Base-by-base conservation (phyloP, 2,113 vertebrate species). In the Nicator chloris region DNA sequence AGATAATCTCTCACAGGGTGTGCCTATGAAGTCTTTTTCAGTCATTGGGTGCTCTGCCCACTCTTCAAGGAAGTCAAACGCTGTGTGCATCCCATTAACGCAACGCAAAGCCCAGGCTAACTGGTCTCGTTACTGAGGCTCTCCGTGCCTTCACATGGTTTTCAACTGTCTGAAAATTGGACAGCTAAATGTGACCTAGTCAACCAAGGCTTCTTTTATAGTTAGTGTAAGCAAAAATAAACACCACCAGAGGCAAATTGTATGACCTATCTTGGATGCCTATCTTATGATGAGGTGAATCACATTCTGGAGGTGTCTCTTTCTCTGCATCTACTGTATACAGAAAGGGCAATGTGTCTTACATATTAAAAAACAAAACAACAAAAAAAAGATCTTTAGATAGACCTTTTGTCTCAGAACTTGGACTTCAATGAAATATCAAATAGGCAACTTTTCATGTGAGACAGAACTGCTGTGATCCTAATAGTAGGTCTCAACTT, bases 251-350 rank as follows among this genome's bases (percentile, higher is more conserved):
- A 95, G 76, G 90, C 79, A 80, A 94, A 77, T 53, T 65, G 1
- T 80, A 49, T 65, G 59, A 92, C 63, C 88, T 95, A 40, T 95
- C 87, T 85, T 73, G 80, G 66, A 95, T 93, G 27, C 50, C 63
- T 93, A 94, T 96, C 94, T 88, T 61, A 82, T 26, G 54, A 72
- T 66, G 59, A 83, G 75, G 83, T 92, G 66, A 96, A 88, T 94
- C 88, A 90, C 59, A 33, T 95, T 92, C 72, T 95, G 65, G 50
- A 93, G 92, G 27, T 92, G 90, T 78, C 63, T 95, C 39, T 70
- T 93, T 82, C 86, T 73, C 35, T 90, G 9, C 33, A n/a, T 65
- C 75, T 69, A 49, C 49, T 76, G 33, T 14, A 45, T 49, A 72
- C 27, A 69, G 37, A 92, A 65, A 93, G 26, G 49, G 28, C 40